These are phyloP conservation scores for Malacoraja senta DNA, from an alignment of 2,797 vertebrate species.

Conservation along the genomic window DNA sequence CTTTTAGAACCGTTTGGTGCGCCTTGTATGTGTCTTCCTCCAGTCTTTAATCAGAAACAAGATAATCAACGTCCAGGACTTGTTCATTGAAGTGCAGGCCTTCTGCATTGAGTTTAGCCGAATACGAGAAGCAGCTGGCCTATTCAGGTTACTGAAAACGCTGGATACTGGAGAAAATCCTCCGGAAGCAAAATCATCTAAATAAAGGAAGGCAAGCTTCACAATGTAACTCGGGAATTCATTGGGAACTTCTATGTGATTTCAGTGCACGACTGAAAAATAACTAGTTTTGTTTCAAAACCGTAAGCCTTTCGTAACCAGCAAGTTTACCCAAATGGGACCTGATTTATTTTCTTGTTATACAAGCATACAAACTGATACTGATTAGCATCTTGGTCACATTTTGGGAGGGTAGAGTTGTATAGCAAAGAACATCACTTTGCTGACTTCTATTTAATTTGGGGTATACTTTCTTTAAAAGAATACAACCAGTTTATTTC, in stretches of 20 bases:
- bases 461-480: conserved; percentile 30
- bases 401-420: not conserved
- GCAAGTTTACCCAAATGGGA: conserved; percentile 30
- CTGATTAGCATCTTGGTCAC: conserved; percentile 24
- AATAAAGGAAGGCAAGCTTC: conserved; percentile 54
- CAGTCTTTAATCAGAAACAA: conserved; percentile 97
- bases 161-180: conserved; percentile 87
- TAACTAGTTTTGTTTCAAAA: conserved; percentile 33
- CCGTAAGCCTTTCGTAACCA: conserved; percentile 23
- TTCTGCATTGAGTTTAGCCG: conserved; percentile 98
- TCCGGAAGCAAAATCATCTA: conserved; percentile 74
- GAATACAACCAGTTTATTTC: conserved; percentile 34
- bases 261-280: conserved; percentile 29
- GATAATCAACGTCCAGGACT: conserved; percentile 97
- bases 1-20: conserved; percentile 87
- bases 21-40: conserved; percentile 94
- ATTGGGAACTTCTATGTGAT: conserved; percentile 17
- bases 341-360: conserved; percentile 38
- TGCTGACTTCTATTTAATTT: conserved; percentile 33
- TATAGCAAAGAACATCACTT: conserved; percentile 30
- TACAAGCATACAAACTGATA: conserved; percentile 32
- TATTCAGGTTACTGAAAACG: conserved; percentile 91
- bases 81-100: conserved; percentile 97
- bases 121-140: conserved; percentile 90
- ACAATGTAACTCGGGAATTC: not conserved